Conservation (phyloP, 30 jellyfish, hydroid and myxozoan species). For the Rhopilema esculentum region DNA sequence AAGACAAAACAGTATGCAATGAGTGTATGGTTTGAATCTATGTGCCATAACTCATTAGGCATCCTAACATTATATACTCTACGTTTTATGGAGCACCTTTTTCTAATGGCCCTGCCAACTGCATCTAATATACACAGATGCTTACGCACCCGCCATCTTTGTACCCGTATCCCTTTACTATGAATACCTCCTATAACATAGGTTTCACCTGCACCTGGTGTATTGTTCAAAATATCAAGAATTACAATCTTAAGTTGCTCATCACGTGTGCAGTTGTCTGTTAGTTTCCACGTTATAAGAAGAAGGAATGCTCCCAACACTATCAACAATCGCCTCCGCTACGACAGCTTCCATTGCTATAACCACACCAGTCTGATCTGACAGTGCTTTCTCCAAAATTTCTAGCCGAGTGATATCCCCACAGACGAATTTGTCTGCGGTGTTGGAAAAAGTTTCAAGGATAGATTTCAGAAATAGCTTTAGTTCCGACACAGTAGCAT, state of each 20-base stretch:
- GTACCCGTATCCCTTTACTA: constrained; percentile 45
- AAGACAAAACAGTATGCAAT: constrained; percentile 20
- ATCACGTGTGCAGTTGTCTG: constrained; percentile 48
- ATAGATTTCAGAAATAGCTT: constrained; percentile 34
- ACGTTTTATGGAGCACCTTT: background rate
- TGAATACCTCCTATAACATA: constrained; percentile 43
- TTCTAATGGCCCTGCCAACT: constrained; percentile 49
- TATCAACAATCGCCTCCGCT: constrained; percentile 44
- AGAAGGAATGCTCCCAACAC: background rate
- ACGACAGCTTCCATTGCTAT: constrained; percentile 38
- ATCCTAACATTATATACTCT: constrained; percentile 37
- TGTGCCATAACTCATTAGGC: constrained; percentile 41
- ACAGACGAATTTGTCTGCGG: constrained; percentile 15
- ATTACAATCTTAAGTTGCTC: constrained; percentile 43
- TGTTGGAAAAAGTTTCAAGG: constrained; percentile 36
- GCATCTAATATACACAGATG: constrained; percentile 33
- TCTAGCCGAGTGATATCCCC: constrained; percentile 39
- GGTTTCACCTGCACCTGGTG: constrained; percentile 50
- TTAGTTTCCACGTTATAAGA: constrained; percentile 7
- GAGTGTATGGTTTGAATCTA: constrained; percentile 39
- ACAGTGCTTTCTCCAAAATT: constrained; percentile 37
- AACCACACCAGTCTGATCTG: constrained; percentile 43
- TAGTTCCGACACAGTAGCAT: constrained; percentile 27
- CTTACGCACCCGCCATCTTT: constrained; percentile 39
- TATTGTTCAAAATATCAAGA: constrained; percentile 8